Conservation (phyloP, 2,113 vertebrate species). For the Xyliphius kryptos region DNA sequence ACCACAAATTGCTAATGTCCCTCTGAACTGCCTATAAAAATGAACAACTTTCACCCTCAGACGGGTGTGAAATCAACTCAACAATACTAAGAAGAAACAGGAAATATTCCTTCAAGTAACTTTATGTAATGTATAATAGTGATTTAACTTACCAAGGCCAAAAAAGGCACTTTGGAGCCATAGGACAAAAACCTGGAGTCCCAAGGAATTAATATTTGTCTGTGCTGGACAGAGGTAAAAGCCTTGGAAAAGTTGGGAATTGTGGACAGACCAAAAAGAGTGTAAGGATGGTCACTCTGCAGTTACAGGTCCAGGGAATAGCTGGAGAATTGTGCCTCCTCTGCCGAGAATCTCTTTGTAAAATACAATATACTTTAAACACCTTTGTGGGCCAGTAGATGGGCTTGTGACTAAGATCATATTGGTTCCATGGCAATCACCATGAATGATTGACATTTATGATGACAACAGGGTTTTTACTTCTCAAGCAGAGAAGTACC, state of each 20-base stretch:
- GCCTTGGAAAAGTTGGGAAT: too few relatives aligned
- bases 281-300: slow-evolving; percentile 27
- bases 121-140: slow-evolving; percentile 26
- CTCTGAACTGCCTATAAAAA: slow-evolving; percentile 33
- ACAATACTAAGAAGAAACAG: slow-evolving; percentile 19
- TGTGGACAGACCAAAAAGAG: too few relatives aligned
- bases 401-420: slow-evolving; percentile 31
- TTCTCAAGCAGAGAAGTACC: slow-evolving; percentile 45
- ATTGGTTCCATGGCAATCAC: slow-evolving; percentile 49
- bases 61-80: slow-evolving; percentile 27
- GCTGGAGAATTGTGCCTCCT: slow-evolving; percentile 45
- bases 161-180: slow-evolving; percentile 35
- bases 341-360: slow-evolving; percentile 34
- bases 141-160: slow-evolving; percentile 32
- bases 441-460: slow-evolving; percentile 53
- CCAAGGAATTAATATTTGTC: too few relatives aligned
- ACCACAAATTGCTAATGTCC: too few relatives aligned
- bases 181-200: too few relatives aligned
- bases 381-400: slow-evolving; percentile 29
- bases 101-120: slow-evolving; percentile 32
- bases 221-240: too few relatives aligned
- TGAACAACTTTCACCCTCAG: slow-evolving; percentile 26
- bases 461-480: slow-evolving; percentile 70
- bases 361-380: slow-evolving; percentile 36
- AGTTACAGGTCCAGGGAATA: slow-evolving; percentile 36